A percentile compares a stretch with the other conserved stretches of the same genome.
phyloP scores from a whole-genome alignment of 2,113 vertebrate species.

The Dromas ardeola region DNA sequence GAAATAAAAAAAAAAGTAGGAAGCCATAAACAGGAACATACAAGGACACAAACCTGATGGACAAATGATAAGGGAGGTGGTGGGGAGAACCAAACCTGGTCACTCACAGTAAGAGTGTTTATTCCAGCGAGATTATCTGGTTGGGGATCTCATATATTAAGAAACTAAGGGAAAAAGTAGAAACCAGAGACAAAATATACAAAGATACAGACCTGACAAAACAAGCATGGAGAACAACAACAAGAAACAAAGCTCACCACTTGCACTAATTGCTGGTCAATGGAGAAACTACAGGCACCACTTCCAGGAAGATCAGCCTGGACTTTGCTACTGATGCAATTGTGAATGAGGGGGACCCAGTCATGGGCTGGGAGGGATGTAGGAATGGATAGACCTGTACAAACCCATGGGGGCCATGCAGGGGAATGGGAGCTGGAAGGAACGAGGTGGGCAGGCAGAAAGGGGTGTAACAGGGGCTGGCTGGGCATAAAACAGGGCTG shows the following conservation, averaged over 20 bases:
- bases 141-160: rapidly evolving
- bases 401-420: background rate
- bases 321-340: rapidly evolving
- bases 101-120: background rate
- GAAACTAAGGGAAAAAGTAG: background rate
- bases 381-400: background rate
- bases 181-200: background rate
- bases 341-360: background rate
- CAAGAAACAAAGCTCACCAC: background rate
- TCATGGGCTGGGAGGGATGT: rapidly evolving
- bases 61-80: background rate
- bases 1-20: background rate
- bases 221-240: background rate
- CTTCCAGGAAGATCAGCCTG: background rate
- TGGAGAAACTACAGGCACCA: background rate
- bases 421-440: too few relatives aligned
- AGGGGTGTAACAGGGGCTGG: background rate
- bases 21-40: background rate
- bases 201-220: background rate
- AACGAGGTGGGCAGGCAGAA: background rate
- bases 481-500: background rate
- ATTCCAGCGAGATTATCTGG: rapidly evolving
- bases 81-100: background rate
- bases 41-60: background rate
- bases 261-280: background rate